Percentiles rank a stretch among this genome's conserved stretches.
phyloP scores from a whole-genome alignment of 2,113 vertebrate genomes.

The Xenopus laevis region DNA sequence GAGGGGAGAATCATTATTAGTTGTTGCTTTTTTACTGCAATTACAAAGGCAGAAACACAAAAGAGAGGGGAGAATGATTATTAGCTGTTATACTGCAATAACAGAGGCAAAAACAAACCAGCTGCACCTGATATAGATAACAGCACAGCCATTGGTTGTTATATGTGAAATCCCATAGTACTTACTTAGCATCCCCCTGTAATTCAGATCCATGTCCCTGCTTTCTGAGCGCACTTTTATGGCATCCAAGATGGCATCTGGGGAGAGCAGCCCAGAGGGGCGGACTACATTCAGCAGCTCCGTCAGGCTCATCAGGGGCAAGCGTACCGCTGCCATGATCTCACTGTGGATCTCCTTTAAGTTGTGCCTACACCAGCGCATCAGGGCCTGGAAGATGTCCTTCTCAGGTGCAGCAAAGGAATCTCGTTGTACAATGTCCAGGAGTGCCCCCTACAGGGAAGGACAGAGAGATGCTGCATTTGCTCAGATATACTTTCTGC shows the following conservation, averaged over 20 bases:
- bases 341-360: slow-evolving; percentile 76
- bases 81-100: too few relatives aligned
- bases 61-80: too few relatives aligned
- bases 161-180: too few relatives aligned
- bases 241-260: slow-evolving; percentile 92
- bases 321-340: slow-evolving; percentile 89
- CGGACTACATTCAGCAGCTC: slow-evolving; percentile 93
- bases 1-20: too few relatives aligned
- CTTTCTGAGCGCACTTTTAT: slow-evolving; percentile 95
- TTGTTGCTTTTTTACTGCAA: too few relatives aligned
- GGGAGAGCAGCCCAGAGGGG: slow-evolving; percentile 84
- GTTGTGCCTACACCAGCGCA: slow-evolving; percentile 90
- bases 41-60: too few relatives aligned
- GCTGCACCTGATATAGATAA: too few relatives aligned
- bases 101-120: too few relatives aligned
- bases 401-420: slow-evolving; percentile 92
- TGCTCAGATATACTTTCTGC: too few relatives aligned
- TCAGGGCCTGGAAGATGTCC: slow-evolving; percentile 92
- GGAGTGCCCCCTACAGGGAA: slow-evolving; percentile 73
- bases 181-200: slow-evolving; percentile 95
- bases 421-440: slow-evolving; percentile 84
- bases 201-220: slow-evolving; percentile 97
- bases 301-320: slow-evolving; percentile 93
- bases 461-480: too few relatives aligned
- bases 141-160: too few relatives aligned